phyloP scores from a whole-genome alignment of 2,888 invertebrate genomes.

The Drosophila stalkeri region DNA sequence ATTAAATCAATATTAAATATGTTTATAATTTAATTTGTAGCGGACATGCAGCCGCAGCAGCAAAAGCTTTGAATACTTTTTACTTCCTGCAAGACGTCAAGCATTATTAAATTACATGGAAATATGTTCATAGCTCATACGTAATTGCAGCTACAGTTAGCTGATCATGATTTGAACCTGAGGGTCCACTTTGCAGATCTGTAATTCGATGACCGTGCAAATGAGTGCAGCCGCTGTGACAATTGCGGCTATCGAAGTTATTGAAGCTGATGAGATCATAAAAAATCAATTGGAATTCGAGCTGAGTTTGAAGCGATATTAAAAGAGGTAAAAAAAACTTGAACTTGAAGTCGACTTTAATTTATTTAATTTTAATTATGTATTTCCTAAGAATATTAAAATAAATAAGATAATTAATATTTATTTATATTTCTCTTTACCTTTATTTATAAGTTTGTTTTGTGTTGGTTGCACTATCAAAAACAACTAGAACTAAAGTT shows the following conservation, averaged over 20 bases:
- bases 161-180: slow-evolving; percentile 47
- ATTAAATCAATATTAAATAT: slow-evolving; percentile 56
- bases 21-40: slow-evolving; percentile 53
- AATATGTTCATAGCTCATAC: slow-evolving; percentile 25
- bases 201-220: slow-evolving; percentile 44
- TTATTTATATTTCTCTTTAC: no score
- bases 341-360: neutral
- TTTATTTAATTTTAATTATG: neutral
- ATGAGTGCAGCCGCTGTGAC: slow-evolving; percentile 7
- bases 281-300: neutral
- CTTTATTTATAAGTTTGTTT: no score
- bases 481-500: no score
- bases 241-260: neutral
- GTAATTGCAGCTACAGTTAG: slow-evolving; percentile 52
- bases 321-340: neutral
- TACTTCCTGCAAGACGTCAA: slow-evolving; percentile 54
- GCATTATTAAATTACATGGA: slow-evolving; percentile 63
- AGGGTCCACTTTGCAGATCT: slow-evolving; percentile 33
- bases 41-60: slow-evolving; percentile 47
- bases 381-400: neutral
- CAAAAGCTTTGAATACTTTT: slow-evolving; percentile 16
- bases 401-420: neutral
- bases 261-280: neutral
- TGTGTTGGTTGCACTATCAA: no score
- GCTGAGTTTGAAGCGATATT: neutral